Evolutionary conservation across 2,888 invertebrate species (phyloP).

Genomic region (Macaria notata): DNA sequence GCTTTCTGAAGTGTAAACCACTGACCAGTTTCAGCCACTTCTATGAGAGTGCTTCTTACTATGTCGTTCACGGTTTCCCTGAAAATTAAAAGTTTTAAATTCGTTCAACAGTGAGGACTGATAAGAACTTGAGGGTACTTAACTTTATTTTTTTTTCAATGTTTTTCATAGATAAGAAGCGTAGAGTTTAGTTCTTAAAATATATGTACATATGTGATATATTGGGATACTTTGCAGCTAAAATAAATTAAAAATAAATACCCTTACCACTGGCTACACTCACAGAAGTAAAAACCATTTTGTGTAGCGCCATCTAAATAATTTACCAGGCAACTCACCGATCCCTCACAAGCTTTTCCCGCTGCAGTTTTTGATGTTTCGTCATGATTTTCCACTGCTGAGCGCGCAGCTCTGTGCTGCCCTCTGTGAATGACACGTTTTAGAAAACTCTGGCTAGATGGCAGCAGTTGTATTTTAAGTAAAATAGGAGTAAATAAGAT

Average conservation of each 20-base stretch:
- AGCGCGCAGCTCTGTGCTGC: conserved; percentile 51
- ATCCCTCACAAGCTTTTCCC: conserved; percentile 54
- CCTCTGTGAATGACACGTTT: conserved; percentile 47
- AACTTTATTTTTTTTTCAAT: too few species aligned
- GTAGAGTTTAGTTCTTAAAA: too few species aligned
- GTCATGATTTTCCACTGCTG: conserved; percentile 35
- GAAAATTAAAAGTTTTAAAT: too few species aligned
- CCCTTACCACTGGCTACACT: too few species aligned
- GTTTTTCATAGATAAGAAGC: too few species aligned
- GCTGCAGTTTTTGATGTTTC: conserved; percentile 48
- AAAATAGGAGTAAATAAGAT: too few species aligned
- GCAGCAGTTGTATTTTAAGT: conserved; percentile 27
- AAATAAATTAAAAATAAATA: too few species aligned
- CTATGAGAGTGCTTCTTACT: conserved; percentile 53
- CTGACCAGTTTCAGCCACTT: conserved; percentile 53
- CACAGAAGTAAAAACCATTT: too few species aligned
- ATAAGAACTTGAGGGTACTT: too few species aligned
- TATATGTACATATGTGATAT: too few species aligned
- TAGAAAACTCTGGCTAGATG: conserved; percentile 44
- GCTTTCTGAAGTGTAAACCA: conserved; percentile 49
- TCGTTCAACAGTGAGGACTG: too few species aligned
- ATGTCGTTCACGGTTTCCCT: conserved; percentile 56
- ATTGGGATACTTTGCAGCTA: too few species aligned
- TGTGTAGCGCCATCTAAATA: conserved; percentile 57
- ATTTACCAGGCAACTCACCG: conserved; percentile 49